Evolutionary conservation across 2,797 vertebrate genomes (phyloP).

Genomic region (Scolopax bukidnonensis): DNA sequence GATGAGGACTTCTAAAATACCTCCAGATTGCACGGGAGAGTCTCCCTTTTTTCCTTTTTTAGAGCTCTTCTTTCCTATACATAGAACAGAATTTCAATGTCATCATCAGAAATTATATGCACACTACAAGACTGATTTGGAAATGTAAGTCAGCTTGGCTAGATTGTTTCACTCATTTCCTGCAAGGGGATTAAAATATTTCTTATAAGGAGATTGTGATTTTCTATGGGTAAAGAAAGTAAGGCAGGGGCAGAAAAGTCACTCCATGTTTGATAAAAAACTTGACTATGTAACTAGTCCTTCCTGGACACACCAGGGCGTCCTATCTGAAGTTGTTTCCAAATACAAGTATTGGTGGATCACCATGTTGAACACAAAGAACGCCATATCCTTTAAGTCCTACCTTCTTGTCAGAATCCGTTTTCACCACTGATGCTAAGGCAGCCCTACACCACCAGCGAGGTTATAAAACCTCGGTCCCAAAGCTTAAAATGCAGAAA

Average conservation of each 20-base stretch:
- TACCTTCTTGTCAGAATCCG: neutral
- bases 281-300: neutral
- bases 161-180: neutral
- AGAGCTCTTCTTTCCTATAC: conserved; percentile 88
- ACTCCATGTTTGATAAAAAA: neutral
- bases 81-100: neutral
- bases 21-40: conserved; percentile 84
- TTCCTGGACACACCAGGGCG: neutral
- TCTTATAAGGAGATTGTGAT: neutral
- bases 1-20: conserved; percentile 92
- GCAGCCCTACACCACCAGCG: neutral
- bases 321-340: neutral
- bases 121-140: neutral
- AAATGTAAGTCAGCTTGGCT: neutral
- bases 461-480: neutral
- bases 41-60: conserved; percentile 88
- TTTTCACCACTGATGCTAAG: neutral
- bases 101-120: neutral
- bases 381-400: neutral
- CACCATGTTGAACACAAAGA: neutral
- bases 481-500: neutral
- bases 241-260: neutral
- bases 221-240: neutral
- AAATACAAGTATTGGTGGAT: neutral
- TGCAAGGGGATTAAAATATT: neutral